A percentile compares a stretch with the other conserved stretches of the same genome.
phyloP scores from a whole-genome alignment of 2,888 invertebrate species.

The Drosophila subsilvestris region DNA sequence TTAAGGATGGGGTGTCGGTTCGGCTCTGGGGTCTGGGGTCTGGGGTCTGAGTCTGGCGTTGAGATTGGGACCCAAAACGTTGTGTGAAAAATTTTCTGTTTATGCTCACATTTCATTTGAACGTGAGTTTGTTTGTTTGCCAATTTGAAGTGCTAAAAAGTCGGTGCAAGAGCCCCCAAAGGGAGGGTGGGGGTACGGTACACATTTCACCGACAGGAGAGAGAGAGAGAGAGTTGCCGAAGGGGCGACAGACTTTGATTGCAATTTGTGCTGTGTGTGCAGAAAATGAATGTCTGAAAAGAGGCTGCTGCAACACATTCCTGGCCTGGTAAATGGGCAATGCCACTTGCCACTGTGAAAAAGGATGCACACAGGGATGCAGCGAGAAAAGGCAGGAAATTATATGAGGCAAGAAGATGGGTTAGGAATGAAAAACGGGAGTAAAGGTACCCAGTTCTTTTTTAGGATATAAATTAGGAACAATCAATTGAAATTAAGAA shows the following conservation, averaged over 20 bases:
- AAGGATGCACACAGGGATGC: neutral
- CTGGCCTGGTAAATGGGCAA: conserved; percentile 36
- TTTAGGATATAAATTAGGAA: too few species aligned
- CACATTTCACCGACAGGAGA: conserved; percentile 17
- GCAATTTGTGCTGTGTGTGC: conserved; percentile 73
- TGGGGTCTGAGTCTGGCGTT: neutral
- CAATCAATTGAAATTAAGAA: neutral
- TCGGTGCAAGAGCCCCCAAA: conserved; percentile 23
- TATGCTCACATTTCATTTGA: conserved; percentile 78
- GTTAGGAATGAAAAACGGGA: too few species aligned
- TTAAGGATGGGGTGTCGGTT: conserved; percentile 33
- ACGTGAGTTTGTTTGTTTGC: conserved; percentile 77
- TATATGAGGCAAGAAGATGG: neutral
- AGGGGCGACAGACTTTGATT: conserved; percentile 56
- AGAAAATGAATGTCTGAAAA: conserved; percentile 45
- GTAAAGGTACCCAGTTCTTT: too few species aligned
- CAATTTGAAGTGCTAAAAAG: conserved; percentile 74
- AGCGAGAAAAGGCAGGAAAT: neutral
- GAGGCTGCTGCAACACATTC: conserved; percentile 17
- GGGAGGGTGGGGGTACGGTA: conserved; percentile 7
- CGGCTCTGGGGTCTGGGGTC: neutral
- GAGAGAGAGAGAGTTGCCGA: neutral
- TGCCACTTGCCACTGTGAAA: conserved; percentile 17
- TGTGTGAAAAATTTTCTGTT: conserved; percentile 78
- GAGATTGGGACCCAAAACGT: conserved; percentile 12